Evolutionary conservation across 2,113 vertebrate species (phyloP), one percentile per base, ranked within the genome.

Genomic region (Camelus dromedarius): DNA sequence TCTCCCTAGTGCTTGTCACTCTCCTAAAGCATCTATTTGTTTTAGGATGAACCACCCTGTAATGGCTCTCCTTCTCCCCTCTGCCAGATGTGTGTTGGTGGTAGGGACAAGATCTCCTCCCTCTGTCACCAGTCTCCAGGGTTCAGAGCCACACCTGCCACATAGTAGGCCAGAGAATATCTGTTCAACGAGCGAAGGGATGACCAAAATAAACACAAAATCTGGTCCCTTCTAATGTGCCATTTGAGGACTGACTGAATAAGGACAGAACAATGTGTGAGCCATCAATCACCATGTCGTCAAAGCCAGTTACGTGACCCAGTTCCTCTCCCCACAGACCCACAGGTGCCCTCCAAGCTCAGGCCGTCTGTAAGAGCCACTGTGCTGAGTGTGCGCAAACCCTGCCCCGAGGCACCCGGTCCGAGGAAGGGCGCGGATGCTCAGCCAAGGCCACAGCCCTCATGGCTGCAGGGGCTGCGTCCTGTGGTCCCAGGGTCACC

Each of bases 1-100:
- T 35, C 64, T 42, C 22, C 48, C 13, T 8, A 5, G 18, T 0
- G 0, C 5, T 8, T 1, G 48, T 20, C n/a, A 8, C 66, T 42
- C 56, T 30, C 46, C 70, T 10, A 14, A 28, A 12, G 20, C 42
- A 12, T 3, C 58, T 35, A 0, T 30, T 24, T 15, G 15, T 60
- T 48, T 35, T 12, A 8, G 64, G 38, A 2, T 19, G 83, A 35
- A 22, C 38, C 54, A 6, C 22, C 9, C 38, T 26, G 2, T 12
- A 14, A 28, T 9, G 6, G 3, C 28, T 14, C 58, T 28, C 66
- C 28, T 18, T 16, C 62, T 26, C 14, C 42, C 42, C 54, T 89
- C 62, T 24, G 30, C 70, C 19, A 24, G 30, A 70, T 2, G 14
- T 0, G 10, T 18, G 26, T 35, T 0, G 1, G 56, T 8, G 32